Base-by-base conservation (phyloP, 92 coral and sea anemone species). In the Zoanthus solanderi region DNA sequence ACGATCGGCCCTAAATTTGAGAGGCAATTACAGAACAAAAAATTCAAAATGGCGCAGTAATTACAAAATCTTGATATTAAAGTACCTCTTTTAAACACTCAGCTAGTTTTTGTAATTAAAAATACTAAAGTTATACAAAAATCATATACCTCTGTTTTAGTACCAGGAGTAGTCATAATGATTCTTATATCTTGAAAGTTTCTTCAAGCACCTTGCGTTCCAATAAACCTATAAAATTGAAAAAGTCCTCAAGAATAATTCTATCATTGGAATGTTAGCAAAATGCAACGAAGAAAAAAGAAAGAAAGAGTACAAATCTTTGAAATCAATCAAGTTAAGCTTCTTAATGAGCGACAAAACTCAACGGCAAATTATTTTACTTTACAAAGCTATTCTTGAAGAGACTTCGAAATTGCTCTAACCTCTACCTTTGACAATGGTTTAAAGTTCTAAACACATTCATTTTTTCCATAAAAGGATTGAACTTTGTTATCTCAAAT, bases 111-210 rank as follows among this genome's bases (percentile, higher is more conserved):
- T 37, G 42, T 1, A 37, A 37, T 37, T 0, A 37, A 37, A 37
- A 37, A 37, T 37, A 37, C 42, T 37, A 37, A 37, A 2, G 1
- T 8, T 61, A 61, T 18, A 15, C 18, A 1, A 12, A 78, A 37
- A 37, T 31, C 29, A 56, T 46, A 28, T 54, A 56, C 69, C 83
- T 58, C n/a, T 48, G 83, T 78, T 78, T 78, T 71, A 63, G 18
- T 13, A 52, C 14, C 83, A 14, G 28, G 17, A 32, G 42, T 42
- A 31, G 29, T 37, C 83, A 78, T 78, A 56, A 16, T 78, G 68
- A 78, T 52, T 78, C 68, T 37, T 5, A 15, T 11, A 5, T 56
- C 50, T 16, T 14, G 83, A 28, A 13, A n/a, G 5, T 2, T 16
- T 16, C 9, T 53, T 32, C 31, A 53, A 10, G 18, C 37, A 42